Percentiles rank a stretch among this genome's conserved stretches.
Conservation (phyloP, 2,888 invertebrate genomes). For the Doris montereyensis region DNA sequence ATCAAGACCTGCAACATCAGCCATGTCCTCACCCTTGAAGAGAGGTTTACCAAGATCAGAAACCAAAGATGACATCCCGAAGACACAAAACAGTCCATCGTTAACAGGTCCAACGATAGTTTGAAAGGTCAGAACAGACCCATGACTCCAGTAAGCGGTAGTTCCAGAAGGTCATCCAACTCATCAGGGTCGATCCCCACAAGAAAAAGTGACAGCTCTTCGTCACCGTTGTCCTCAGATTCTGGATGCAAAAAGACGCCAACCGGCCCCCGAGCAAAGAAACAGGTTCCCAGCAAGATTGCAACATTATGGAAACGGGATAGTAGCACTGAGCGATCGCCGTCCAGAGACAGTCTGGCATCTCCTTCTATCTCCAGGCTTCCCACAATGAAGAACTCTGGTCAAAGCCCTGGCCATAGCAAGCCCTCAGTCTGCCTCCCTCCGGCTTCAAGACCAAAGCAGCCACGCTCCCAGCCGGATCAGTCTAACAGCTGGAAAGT, state of each 20-base stretch:
- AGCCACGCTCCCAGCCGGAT: constrained; percentile 34
- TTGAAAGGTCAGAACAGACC: background rate
- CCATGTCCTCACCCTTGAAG: background rate
- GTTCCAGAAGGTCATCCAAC: background rate
- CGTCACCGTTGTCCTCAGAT: too few relatives aligned
- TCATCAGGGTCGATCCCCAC: constrained; percentile 3
- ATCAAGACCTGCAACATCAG: constrained; percentile 47
- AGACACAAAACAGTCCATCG: constrained; percentile 3
- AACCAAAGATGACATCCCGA: background rate
- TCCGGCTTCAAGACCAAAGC: constrained; percentile 31
- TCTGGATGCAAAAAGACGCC: background rate
- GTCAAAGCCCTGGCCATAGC: too few relatives aligned
- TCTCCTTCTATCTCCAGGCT: too few relatives aligned
- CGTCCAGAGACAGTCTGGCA: constrained; percentile 24
- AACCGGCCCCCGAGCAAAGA: too few relatives aligned
- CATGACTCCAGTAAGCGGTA: background rate
- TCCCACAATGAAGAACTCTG: too few relatives aligned
- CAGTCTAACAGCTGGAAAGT: constrained; percentile 45
- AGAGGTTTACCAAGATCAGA: background rate
- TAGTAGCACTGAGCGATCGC: constrained; percentile 43
- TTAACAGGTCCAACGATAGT: constrained; percentile 45
- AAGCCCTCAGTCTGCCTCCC: constrained; percentile 38
- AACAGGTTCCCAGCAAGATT: constrained; percentile 80
- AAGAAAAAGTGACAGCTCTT: background rate
- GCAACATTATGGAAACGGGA: constrained; percentile 87